Evolutionary conservation across 2,797 vertebrate species (phyloP).

Genomic region (Clamator glandarius): DNA sequence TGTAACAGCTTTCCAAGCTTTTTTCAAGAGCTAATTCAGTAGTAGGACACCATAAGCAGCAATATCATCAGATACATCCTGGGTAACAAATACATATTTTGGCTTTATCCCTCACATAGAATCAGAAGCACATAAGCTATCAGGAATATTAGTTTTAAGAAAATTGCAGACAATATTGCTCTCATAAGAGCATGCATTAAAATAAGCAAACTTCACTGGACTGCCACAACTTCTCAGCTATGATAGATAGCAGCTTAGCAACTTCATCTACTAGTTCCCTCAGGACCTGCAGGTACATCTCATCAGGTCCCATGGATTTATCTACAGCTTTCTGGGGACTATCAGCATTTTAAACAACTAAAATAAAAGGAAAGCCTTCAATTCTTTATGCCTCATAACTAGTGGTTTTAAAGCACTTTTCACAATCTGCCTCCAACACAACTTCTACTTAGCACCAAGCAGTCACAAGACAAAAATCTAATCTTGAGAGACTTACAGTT

Average conservation of each 20-base stretch:
- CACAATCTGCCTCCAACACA: neutral
- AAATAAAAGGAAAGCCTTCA: neutral
- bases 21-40: slow-evolving; percentile 33
- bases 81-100: neutral
- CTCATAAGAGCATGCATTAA: neutral
- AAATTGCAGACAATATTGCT: neutral
- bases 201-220: neutral
- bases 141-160: neutral
- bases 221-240: too few relatives aligned
- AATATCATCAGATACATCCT: neutral
- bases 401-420: neutral
- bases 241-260: too few relatives aligned
- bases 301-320: too few relatives aligned
- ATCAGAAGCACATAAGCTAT: neutral
- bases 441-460: neutral
- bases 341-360: neutral
- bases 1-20: slow-evolving; percentile 5
- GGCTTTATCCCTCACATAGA: neutral
- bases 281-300: too few relatives aligned
- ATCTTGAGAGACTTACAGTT: neutral
- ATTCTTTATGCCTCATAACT: neutral
- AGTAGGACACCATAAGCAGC: neutral
- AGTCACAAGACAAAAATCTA: neutral
- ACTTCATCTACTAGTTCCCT: too few relatives aligned
- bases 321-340: neutral